Percentiles rank a stretch among this genome's conserved stretches.
Evolutionary conservation across 2,888 invertebrate species (phyloP).

Genomic region (Gasteruption jaculator): DNA sequence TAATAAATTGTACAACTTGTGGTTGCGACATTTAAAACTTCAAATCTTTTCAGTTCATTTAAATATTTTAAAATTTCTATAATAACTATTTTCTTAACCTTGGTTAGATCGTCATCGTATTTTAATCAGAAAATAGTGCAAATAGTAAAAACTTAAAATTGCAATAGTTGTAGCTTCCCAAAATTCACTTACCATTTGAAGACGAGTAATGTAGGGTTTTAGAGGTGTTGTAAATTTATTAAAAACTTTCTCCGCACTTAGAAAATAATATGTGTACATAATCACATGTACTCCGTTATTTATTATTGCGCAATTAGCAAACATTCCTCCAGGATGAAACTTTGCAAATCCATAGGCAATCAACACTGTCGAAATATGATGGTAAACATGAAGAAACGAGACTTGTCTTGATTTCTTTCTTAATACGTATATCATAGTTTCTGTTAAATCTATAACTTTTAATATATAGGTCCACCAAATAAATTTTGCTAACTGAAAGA

Average conservation of each 20-base stretch:
- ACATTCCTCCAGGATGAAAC: slow-evolving; percentile 62
- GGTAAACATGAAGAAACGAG: slow-evolving; percentile 67
- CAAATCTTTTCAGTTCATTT: not conserved
- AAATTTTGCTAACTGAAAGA: slow-evolving; percentile 39
- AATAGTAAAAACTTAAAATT: too few species aligned
- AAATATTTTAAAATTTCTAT: not conserved
- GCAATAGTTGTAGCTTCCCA: too few species aligned
- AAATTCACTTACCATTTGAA: slow-evolving; percentile 62
- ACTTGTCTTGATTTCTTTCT: slow-evolving; percentile 68
- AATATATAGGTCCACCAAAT: slow-evolving; percentile 61
- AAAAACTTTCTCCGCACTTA: too few species aligned
- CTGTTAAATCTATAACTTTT: slow-evolving; percentile 63
- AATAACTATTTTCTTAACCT: too few species aligned
- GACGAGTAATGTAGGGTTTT: slow-evolving; percentile 55
- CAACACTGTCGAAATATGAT: slow-evolving; percentile 61
- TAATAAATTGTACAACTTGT: too few species aligned
- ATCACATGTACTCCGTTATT: slow-evolving; percentile 66
- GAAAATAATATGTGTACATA: slow-evolving; percentile 71
- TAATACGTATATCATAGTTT: slow-evolving; percentile 66
- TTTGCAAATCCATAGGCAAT: slow-evolving; percentile 59
- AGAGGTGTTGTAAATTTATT: too few species aligned
- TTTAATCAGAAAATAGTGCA: too few species aligned
- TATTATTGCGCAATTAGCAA: slow-evolving; percentile 59
- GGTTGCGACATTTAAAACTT: not conserved
- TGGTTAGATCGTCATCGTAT: too few species aligned